phyloP scores from a whole-genome alignment of 1,140 invertebrate species.

The Globodera ellingtonae region DNA sequence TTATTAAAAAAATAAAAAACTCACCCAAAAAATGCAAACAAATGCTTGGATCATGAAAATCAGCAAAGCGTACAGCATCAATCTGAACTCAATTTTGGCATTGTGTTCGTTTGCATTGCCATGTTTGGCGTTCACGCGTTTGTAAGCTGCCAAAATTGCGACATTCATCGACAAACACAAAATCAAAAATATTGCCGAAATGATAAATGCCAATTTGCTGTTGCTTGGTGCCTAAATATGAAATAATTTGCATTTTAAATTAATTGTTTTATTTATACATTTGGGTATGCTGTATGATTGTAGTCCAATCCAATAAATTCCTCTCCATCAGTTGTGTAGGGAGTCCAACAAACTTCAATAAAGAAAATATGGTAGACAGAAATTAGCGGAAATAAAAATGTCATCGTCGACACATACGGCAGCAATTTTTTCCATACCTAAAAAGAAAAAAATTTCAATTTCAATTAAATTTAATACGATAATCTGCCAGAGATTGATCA shows the following conservation, averaged over 20 bases:
- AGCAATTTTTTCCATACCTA: not conserved
- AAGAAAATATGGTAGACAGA: slow-evolving; percentile 1
- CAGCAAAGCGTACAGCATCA: not conserved
- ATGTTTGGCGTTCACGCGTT: not conserved
- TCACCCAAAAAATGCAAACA: slow-evolving; percentile 2
- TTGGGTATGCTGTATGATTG: not conserved
- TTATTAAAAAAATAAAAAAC: not conserved
- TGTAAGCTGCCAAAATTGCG: not conserved
- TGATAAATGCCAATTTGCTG: slow-evolving; percentile 1
- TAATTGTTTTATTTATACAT: not conserved
- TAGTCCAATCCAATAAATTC: not conserved
- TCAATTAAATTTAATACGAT: too few species aligned
- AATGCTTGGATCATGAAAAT: not conserved
- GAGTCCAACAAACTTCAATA: not conserved
- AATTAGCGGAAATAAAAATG: not conserved
- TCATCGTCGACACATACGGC: not conserved
- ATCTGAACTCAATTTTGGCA: not conserved
- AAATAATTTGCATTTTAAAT: not conserved
- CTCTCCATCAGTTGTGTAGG: not conserved
- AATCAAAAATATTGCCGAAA: not conserved
- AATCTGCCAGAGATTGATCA: too few species aligned
- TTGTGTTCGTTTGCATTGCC: not conserved
- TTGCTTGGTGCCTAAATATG: slow-evolving; percentile 3
- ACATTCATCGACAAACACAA: not conserved
- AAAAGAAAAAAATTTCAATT: not conserved